Conservation (phyloP, 2,113 vertebrate species). For the Dipodomys merriami region DNA sequence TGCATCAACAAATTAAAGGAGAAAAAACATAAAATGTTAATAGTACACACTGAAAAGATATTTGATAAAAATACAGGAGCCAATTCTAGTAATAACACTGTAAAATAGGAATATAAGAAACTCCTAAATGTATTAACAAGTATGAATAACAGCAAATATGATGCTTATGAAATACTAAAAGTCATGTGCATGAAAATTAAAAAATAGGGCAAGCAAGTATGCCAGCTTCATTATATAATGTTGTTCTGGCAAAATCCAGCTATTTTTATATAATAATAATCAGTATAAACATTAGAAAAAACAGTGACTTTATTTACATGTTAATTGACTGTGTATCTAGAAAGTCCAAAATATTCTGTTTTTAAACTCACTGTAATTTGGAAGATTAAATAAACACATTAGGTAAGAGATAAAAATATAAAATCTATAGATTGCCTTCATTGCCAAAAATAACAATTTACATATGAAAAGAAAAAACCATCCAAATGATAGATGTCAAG, state of each 20-base stretch:
- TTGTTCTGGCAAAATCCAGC: conserved; percentile 36
- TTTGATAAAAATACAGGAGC: conserved; percentile 33
- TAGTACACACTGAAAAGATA: conserved; percentile 41
- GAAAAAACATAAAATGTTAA: background rate
- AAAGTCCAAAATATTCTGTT: conserved; percentile 58
- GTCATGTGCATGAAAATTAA: conserved; percentile 51
- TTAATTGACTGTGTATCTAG: conserved; percentile 43
- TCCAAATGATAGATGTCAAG: conserved; percentile 27
- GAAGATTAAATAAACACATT: conserved; percentile 55
- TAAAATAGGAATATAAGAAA: conserved; percentile 59
- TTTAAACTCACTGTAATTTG: conserved; percentile 28
- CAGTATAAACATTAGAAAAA: conserved; percentile 65
- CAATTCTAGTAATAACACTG: conserved; percentile 17
- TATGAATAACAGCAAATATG: conserved; percentile 30
- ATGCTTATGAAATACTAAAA: conserved; percentile 41
- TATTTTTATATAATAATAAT: conserved; percentile 39
- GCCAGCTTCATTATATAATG: conserved; percentile 31
- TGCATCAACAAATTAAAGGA: conserved; percentile 37
- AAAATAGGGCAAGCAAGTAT: background rate
- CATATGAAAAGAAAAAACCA: conserved; percentile 33
- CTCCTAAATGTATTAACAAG: conserved; percentile 32
- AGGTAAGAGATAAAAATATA: conserved; percentile 48
- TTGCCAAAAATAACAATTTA: conserved; percentile 46
- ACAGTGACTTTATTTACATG: conserved; percentile 38
- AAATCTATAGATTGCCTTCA: conserved; percentile 13